Percentiles rank a stretch among this genome's conserved stretches.
These are phyloP conservation scores for Pimpla rufipes DNA, from an alignment of 2,888 invertebrate species.

Conservation along the genomic window DNA sequence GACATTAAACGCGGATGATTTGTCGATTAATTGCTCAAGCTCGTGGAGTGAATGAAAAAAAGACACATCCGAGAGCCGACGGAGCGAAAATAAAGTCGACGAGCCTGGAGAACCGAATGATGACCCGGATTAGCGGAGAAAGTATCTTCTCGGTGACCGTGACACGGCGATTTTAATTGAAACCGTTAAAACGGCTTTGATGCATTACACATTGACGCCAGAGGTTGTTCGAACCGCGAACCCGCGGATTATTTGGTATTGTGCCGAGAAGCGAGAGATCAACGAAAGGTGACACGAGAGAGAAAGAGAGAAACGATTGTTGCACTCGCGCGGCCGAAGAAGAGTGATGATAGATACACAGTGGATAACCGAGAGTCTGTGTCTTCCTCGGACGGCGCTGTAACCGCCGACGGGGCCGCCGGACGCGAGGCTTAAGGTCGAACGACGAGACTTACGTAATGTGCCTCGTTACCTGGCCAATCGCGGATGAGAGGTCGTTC, in stretches of 20 bases:
- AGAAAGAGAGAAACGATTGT: neutral
- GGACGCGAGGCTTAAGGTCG: constrained; percentile 67
- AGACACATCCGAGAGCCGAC: neutral
- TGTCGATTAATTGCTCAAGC: neutral
- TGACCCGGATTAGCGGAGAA: constrained; percentile 5
- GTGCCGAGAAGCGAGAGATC: neutral
- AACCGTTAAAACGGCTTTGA: neutral
- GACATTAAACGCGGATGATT: neutral
- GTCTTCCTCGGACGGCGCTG: constrained; percentile 44
- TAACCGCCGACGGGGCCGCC: constrained; percentile 60
- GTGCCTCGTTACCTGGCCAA: constrained; percentile 70
- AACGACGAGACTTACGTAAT: constrained; percentile 65
- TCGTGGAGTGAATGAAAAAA: neutral
- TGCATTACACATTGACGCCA: neutral
- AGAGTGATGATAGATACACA: neutral
- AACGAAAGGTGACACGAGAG: neutral
- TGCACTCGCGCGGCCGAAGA: neutral
- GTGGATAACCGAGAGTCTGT: neutral
- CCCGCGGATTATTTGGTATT: neutral
- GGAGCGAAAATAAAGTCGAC: neutral
- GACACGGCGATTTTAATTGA: neutral
- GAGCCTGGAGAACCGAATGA: neutral
- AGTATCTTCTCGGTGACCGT: neutral
- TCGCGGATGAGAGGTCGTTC: constrained; percentile 75
- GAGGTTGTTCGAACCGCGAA: neutral